Evolutionary conservation across 1,140 invertebrate genomes (phyloP).

Genomic region (Myzus persicae): DNA sequence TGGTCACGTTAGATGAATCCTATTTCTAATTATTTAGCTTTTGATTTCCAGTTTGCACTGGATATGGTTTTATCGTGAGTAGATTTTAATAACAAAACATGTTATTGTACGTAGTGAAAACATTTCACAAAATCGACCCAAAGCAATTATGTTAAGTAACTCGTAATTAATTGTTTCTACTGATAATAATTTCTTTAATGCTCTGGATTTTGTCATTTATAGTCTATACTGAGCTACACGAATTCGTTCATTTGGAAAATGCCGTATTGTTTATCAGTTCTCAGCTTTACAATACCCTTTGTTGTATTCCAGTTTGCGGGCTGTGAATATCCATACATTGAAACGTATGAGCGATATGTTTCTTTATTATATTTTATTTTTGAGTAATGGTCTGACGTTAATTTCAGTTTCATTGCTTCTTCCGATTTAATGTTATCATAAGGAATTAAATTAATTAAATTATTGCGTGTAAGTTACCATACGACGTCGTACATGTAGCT

Average conservation of each 20-base stretch:
- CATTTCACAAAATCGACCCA: not conserved
- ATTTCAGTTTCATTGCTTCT: conserved; percentile 1
- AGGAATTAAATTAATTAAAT: not conserved
- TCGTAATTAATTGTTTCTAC: not conserved
- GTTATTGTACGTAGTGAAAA: not conserved
- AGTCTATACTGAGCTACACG: not conserved
- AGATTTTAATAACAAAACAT: not conserved
- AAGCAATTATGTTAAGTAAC: not conserved
- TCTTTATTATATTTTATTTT: not conserved
- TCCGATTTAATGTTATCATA: not conserved
- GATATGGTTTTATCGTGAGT: not conserved
- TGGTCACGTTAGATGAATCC: not conserved
- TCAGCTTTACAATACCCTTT: conserved; percentile 11
- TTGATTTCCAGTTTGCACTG: not conserved
- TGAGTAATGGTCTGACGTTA: not conserved
- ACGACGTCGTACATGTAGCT: not conserved
- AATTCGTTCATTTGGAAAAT: conserved; percentile 25
- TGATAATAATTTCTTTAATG: not conserved
- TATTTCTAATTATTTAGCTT: not conserved
- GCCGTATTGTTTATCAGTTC: not conserved
- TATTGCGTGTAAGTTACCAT: not conserved
- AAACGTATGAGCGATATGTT: not conserved
- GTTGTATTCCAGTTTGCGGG: not conserved
- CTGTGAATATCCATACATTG: not conserved
- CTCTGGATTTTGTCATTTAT: not conserved